Evolutionary conservation across 2,113 vertebrate genomes (phyloP).

Genomic region (Callaeas wilsoni): DNA sequence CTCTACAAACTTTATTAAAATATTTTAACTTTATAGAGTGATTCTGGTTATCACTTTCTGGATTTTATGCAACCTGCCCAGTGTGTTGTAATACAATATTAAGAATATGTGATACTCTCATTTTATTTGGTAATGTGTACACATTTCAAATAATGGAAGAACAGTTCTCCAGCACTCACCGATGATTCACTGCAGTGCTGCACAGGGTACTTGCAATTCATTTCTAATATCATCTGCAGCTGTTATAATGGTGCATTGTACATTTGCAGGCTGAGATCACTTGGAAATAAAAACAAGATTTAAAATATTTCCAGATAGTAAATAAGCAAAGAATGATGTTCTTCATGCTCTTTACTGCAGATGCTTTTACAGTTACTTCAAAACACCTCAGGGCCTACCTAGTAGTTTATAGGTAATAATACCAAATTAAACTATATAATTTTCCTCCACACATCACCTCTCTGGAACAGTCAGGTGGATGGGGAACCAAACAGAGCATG

Average conservation of each 20-base stretch:
- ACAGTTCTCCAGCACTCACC: neutral
- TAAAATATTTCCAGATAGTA: slow-evolving; percentile 5
- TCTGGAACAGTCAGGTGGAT: neutral
- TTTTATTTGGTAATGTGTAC: neutral
- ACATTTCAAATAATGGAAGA: neutral
- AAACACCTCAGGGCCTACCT: neutral
- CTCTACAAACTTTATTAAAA: neutral
- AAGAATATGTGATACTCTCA: neutral
- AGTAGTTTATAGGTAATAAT: slow-evolving; percentile 4
- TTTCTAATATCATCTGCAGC: neutral
- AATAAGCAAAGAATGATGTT: neutral
- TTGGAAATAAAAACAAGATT: slow-evolving; percentile 7
- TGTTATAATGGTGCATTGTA: neutral
- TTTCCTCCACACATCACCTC: neutral
- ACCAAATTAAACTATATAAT: neutral
- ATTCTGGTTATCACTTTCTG: neutral
- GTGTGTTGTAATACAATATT: neutral
- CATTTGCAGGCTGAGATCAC: neutral
- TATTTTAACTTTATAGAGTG: neutral
- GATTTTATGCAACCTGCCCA: neutral
- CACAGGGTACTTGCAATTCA: neutral
- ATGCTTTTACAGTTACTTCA: neutral
- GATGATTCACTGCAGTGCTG: neutral
- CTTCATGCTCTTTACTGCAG: neutral
- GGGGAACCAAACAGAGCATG: neutral